These are phyloP conservation scores for Anadara kagoshimensis DNA, from an alignment of 1,140 invertebrate species.

Conservation along the genomic window DNA sequence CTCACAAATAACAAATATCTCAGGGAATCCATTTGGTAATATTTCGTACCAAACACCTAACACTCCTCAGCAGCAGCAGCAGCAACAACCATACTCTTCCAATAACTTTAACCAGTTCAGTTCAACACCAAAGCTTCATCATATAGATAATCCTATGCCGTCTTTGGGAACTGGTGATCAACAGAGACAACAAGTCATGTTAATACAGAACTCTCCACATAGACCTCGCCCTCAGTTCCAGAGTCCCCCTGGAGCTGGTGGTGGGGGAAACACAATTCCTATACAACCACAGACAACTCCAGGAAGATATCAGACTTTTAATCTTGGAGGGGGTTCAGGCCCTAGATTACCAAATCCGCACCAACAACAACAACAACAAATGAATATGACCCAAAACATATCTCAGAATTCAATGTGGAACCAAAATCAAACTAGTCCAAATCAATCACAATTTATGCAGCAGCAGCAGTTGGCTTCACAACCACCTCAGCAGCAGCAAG, in stretches of 20 bases:
- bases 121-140: slow-evolving; percentile 23
- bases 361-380: slow-evolving; percentile 38
- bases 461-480: slow-evolving; percentile 33
- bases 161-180: slow-evolving; percentile 4
- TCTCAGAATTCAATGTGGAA: slow-evolving; percentile 36
- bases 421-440: slow-evolving; percentile 36
- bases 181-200: slow-evolving; percentile 12
- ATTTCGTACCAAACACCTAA: slow-evolving; percentile 21
- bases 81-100: slow-evolving; percentile 15
- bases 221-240: slow-evolving; percentile 10
- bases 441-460: slow-evolving; percentile 29
- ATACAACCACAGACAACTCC: slow-evolving; percentile 20
- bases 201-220: slow-evolving; percentile 14
- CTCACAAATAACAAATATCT: slow-evolving; percentile 24
- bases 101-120: slow-evolving; percentile 25
- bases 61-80: slow-evolving; percentile 1
- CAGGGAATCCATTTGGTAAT: slow-evolving; percentile 25
- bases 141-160: slow-evolving; percentile 9
- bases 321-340: slow-evolving; percentile 10
- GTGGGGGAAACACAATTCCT: neutral
- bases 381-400: slow-evolving; percentile 26
- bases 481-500: slow-evolving; percentile 67
- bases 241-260: slow-evolving; percentile 1
- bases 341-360: slow-evolving; percentile 48
- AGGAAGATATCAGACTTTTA: slow-evolving; percentile 32